phyloP scores from a whole-genome alignment of 2,113 vertebrate genomes.

The Oryzias melastigma region DNA sequence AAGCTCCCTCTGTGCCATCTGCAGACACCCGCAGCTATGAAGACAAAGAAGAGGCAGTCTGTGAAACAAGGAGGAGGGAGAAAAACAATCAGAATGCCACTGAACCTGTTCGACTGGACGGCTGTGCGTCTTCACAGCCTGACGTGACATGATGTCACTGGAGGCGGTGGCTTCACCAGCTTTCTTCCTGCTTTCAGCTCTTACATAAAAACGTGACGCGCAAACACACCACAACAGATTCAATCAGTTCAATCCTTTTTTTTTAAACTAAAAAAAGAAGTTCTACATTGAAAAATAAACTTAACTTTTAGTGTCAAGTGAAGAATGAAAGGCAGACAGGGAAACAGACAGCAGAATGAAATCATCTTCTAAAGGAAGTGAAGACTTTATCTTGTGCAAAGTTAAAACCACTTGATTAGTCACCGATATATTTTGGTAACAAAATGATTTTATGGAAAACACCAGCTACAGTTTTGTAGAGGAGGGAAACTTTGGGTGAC shows the following conservation, averaged over 20 bases:
- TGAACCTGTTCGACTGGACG: slow-evolving; percentile 71
- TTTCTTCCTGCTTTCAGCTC: slow-evolving; percentile 30
- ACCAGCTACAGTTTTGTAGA: slow-evolving; percentile 17
- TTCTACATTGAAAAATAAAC: not conserved
- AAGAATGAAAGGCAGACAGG: too few relatives aligned
- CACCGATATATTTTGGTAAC: slow-evolving; percentile 22
- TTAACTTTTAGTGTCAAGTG: not conserved
- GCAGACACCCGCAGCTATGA: not conserved
- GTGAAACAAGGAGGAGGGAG: slow-evolving; percentile 18
- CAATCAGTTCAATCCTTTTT: too few relatives aligned
- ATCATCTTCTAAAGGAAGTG: not conserved
- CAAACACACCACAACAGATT: slow-evolving; percentile 37
- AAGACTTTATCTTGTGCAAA: not conserved
- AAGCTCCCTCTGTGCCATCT: slow-evolving; percentile 1
- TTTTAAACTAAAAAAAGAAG: not conserved
- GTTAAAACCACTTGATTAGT: slow-evolving; percentile 7
- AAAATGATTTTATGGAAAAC: slow-evolving; percentile 17
- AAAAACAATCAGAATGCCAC: slow-evolving; percentile 47
- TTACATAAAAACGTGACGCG: slow-evolving; percentile 32
- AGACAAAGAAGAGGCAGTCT: slow-evolving; percentile 7
- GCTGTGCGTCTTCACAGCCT: slow-evolving; percentile 18
- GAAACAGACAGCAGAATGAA: not conserved
- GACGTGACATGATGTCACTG: slow-evolving; percentile 47
- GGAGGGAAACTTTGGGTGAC: slow-evolving; percentile 13
- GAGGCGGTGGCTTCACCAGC: slow-evolving; percentile 32